Conservation (phyloP, 1,140 invertebrate species). For the Goniozus legneri region DNA sequence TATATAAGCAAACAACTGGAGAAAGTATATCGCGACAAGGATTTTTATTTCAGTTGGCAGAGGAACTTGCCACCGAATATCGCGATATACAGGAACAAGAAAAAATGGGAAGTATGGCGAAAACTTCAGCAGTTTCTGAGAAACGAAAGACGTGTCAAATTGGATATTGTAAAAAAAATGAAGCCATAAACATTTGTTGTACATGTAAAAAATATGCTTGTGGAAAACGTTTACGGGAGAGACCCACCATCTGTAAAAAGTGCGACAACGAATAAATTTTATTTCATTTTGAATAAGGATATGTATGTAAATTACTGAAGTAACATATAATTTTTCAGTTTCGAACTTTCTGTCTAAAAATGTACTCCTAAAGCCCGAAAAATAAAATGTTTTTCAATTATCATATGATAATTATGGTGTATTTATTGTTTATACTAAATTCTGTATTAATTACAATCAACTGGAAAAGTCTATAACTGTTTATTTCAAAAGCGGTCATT, state of each 20-base stretch:
- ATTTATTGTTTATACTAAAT: neutral
- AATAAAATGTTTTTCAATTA: neutral
- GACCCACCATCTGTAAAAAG: neutral
- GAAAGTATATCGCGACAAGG: constrained; percentile 12
- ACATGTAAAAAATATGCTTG: constrained; percentile 13
- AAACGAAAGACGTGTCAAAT: constrained; percentile 9
- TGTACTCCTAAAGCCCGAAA: too few species aligned
- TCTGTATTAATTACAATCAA: neutral
- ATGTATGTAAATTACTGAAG: too few species aligned
- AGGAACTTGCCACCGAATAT: constrained; percentile 23
- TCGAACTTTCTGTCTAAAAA: too few species aligned
- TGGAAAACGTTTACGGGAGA: constrained; percentile 7
- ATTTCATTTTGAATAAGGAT: too few species aligned
- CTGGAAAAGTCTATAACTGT: neutral
- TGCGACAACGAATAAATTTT: too few species aligned
- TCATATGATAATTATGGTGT: neutral
- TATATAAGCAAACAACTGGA: constrained; percentile 8
- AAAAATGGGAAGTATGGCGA: neutral
- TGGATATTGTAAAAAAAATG: constrained; percentile 8
- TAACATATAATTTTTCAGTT: too few species aligned
- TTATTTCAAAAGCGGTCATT: neutral
- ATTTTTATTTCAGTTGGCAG: constrained; percentile 5
- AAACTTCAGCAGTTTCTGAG: neutral
- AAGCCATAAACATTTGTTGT: constrained; percentile 7
- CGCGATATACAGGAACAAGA: neutral